Conservation (phyloP, 2,888 invertebrate species). For the Dryobota labecula region DNA sequence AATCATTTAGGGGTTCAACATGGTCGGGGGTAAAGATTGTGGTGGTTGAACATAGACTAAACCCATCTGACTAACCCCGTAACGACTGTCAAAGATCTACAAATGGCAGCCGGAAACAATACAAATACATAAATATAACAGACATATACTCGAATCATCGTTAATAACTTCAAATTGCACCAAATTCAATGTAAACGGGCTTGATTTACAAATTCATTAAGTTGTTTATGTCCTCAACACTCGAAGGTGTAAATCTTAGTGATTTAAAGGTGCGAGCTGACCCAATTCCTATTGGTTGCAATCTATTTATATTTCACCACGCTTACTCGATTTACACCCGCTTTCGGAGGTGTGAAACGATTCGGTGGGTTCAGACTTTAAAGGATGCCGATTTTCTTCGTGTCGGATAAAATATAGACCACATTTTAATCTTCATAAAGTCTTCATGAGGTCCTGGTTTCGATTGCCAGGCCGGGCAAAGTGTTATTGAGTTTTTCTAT, state of each 20-base stretch:
- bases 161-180: neutral
- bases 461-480: no score
- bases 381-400: constrained; percentile 4
- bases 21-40: no score
- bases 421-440: neutral
- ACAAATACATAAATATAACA: no score
- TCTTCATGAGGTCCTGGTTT: no score
- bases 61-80: no score
- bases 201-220: constrained; percentile 22
- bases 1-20: no score
- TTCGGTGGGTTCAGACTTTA: constrained; percentile 14
- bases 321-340: constrained; percentile 22
- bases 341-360: constrained; percentile 29
- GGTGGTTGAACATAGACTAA: no score
- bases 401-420: neutral
- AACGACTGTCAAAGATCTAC: no score
- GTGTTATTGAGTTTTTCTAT: no score
- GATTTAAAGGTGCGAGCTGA: constrained; percentile 45
- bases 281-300: constrained; percentile 39
- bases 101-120: no score
- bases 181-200: neutral
- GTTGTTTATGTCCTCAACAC: constrained; percentile 14
- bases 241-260: constrained; percentile 45
- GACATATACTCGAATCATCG: no score
- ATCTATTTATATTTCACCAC: constrained; percentile 53